These are phyloP conservation scores for Hydropsyche tenuis DNA, from an alignment of 1,140 invertebrate species.

Conservation along the genomic window DNA sequence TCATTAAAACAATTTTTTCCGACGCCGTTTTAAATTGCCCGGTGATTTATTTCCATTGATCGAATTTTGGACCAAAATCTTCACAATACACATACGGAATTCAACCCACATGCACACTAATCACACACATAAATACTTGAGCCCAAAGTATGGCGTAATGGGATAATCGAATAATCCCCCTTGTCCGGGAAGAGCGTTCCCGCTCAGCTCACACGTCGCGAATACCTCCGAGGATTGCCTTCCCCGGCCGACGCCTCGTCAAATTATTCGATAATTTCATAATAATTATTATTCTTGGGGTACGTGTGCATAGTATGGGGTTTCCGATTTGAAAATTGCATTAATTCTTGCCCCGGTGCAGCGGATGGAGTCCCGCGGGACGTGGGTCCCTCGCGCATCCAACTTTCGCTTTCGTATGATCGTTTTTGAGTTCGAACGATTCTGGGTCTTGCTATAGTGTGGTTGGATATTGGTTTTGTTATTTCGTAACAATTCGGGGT, in stretches of 20 bases:
- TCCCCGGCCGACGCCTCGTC: conserved; percentile 44
- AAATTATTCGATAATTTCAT: conserved; percentile 52
- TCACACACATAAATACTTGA: too few relatives aligned
- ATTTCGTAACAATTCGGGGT: conserved; percentile 25
- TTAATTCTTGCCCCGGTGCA: conserved; percentile 49
- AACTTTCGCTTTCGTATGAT: neutral
- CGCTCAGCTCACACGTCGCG: conserved; percentile 46
- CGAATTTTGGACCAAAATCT: too few relatives aligned
- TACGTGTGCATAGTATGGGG: neutral
- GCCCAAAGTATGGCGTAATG: conserved; percentile 43
- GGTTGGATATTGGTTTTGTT: neutral
- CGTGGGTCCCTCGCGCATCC: conserved; percentile 9
- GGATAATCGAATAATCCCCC: conserved; percentile 44
- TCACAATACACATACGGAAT: too few relatives aligned
- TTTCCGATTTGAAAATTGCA: conserved; percentile 48
- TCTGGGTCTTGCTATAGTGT: neutral
- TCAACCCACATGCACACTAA: too few relatives aligned
- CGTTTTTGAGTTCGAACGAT: neutral
- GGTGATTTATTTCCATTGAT: too few relatives aligned
- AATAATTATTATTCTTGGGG: conserved; percentile 47
- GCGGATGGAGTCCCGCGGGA: conserved; percentile 41
- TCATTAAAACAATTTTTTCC: too few relatives aligned
- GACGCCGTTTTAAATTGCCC: too few relatives aligned
- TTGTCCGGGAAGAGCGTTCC: conserved; percentile 15
- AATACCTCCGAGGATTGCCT: conserved; percentile 44